Conservation (phyloP, 1,140 invertebrate species). For the Bombyx mandarina region DNA sequence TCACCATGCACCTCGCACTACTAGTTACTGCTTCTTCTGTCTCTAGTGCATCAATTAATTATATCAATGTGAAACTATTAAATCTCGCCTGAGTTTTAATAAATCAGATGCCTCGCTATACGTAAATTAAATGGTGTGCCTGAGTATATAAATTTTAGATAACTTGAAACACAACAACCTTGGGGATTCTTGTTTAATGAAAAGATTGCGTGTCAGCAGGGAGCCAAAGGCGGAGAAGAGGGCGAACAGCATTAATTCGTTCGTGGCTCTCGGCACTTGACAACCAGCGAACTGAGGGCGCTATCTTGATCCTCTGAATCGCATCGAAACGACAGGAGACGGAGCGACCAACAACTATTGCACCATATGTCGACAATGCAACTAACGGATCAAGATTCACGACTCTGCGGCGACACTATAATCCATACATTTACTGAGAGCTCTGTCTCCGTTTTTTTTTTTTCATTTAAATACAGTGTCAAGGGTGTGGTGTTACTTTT, state of each 20-base stretch:
- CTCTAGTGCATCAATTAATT: too few species aligned
- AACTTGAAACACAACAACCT: too few species aligned
- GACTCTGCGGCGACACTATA: neutral
- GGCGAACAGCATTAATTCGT: slow-evolving; percentile 71
- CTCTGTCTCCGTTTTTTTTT: slow-evolving; percentile 45
- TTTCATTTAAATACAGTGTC: slow-evolving; percentile 22
- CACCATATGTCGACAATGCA: slow-evolving; percentile 24
- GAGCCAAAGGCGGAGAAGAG: slow-evolving; percentile 73
- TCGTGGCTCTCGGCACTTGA: slow-evolving; percentile 71
- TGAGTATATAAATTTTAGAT: too few species aligned
- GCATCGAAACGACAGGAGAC: slow-evolving; percentile 39
- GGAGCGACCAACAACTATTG: slow-evolving; percentile 23
- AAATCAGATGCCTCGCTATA: too few species aligned
- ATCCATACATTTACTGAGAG: slow-evolving; percentile 1
- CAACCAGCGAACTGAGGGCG: slow-evolving; percentile 67
- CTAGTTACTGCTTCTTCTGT: slow-evolving; percentile 2
- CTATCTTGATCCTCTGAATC: slow-evolving; percentile 52
- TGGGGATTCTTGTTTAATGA: too few species aligned
- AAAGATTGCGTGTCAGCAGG: slow-evolving; percentile 30
- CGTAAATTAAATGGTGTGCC: too few species aligned
- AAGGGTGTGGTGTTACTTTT: slow-evolving; percentile 26
- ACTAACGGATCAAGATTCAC: slow-evolving; percentile 40
- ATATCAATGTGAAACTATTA: too few species aligned
- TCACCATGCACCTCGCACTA: slow-evolving; percentile 42
- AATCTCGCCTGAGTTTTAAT: too few species aligned